Conservation (phyloP, 2,797 vertebrate species). For the Periparus ater region DNA sequence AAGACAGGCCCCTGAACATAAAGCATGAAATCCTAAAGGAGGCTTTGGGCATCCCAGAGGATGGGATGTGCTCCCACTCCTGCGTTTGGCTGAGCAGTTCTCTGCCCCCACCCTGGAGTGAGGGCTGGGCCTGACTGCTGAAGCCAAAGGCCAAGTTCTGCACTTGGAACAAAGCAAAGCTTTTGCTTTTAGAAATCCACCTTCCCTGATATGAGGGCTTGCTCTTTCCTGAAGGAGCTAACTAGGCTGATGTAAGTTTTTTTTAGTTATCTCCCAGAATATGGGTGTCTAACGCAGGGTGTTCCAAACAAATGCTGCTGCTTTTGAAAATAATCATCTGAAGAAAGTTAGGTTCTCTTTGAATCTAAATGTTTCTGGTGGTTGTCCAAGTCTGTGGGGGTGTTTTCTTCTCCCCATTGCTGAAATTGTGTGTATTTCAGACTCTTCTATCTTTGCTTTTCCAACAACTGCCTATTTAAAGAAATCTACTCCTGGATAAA, state of each 20-base stretch:
- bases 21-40: background rate
- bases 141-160: background rate
- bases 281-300: background rate
- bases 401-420: background rate
- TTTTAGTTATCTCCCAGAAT: background rate
- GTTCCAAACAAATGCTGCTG: background rate
- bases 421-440: background rate
- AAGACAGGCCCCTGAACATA: background rate
- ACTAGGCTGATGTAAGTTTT: background rate
- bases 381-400: background rate
- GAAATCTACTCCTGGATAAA: background rate
- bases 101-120: background rate
- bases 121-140: background rate
- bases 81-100: background rate
- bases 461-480: background rate
- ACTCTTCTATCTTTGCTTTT: background rate
- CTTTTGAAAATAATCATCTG: conserved; percentile 10
- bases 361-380: background rate
- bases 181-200: conserved; percentile 11
- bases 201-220: background rate
- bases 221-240: background rate
- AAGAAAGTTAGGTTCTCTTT: background rate
- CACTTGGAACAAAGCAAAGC: background rate
- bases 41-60: background rate
- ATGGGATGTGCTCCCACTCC: background rate